phyloP scores from a whole-genome alignment of 2,113 vertebrate species.

The Nerophis lumbriciformis region DNA sequence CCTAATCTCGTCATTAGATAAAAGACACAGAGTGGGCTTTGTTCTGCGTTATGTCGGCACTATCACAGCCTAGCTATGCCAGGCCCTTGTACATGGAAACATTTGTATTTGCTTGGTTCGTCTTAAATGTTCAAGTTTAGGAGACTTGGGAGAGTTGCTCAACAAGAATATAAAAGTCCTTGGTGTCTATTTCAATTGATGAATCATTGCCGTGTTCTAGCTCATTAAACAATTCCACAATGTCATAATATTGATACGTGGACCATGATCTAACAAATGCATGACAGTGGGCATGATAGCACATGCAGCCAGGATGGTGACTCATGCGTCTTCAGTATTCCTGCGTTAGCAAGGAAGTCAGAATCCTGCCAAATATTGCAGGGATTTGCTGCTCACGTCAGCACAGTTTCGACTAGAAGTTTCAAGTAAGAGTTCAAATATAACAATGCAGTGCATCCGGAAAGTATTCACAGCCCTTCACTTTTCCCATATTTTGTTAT shows the following conservation, averaged over 20 bases:
- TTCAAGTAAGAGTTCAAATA: background rate
- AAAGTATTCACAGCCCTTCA: too few species aligned
- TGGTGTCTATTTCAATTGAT: too few species aligned
- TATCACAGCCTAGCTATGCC: background rate
- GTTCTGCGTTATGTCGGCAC: background rate
- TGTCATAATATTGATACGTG: background rate
- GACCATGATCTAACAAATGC: conserved; percentile 11
- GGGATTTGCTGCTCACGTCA: conserved; percentile 20
- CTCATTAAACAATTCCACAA: too few species aligned
- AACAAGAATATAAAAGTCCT: too few species aligned
- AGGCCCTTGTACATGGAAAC: background rate
- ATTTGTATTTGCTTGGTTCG: background rate
- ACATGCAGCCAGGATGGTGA: conserved; percentile 20
- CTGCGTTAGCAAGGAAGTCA: background rate
- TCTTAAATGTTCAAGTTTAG: too few species aligned
- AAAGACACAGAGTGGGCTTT: conserved; percentile 1
- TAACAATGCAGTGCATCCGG: too few species aligned
- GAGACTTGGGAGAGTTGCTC: too few species aligned
- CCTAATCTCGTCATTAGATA: conserved; percentile 3
- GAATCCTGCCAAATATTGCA: background rate
- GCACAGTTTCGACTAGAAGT: conserved; percentile 1
- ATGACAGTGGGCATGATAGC: background rate
- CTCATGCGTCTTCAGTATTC: conserved; percentile 15
- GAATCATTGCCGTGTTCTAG: too few species aligned
- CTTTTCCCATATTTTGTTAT: too few species aligned